phyloP scores from a whole-genome alignment of 2,888 invertebrate species.

The Rhimphoctona megacephalus region DNA sequence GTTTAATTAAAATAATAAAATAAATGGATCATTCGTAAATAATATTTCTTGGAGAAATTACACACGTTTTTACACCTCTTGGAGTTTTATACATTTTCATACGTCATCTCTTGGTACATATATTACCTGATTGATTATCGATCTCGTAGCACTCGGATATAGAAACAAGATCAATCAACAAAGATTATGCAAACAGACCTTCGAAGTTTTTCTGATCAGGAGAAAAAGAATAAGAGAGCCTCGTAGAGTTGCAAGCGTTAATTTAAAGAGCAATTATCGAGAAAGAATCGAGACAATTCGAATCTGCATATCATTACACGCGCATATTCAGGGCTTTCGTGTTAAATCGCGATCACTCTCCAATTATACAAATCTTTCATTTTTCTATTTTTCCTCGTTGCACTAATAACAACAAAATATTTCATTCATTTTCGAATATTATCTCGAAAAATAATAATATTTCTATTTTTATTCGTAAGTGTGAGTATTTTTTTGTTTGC shows the following conservation, averaged over 20 bases:
- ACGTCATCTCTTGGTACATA: constrained; percentile 50
- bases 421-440: too few relatives aligned
- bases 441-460: too few relatives aligned
- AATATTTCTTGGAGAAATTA: constrained; percentile 54
- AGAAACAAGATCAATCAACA: constrained; percentile 33
- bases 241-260: constrained; percentile 3
- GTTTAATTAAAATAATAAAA: constrained; percentile 1
- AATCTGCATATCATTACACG: constrained; percentile 10
- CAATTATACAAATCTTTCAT: too few relatives aligned
- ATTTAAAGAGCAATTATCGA: constrained; percentile 37
- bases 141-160: constrained; percentile 4
- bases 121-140: constrained; percentile 43
- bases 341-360: background rate
- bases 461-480: too few relatives aligned
- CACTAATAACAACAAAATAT: too few relatives aligned
- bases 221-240: constrained; percentile 5
- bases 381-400: too few relatives aligned
- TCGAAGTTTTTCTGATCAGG: constrained; percentile 27
- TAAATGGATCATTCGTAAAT: constrained; percentile 2
- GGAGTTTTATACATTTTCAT: constrained; percentile 1
- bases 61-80: constrained; percentile 17
- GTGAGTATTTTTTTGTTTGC: too few relatives aligned
- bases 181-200: constrained; percentile 58
- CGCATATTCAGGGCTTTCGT: background rate
- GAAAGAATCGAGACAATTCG: background rate